These are phyloP conservation scores for Hylomyscus alleni DNA, from an alignment of 2,797 vertebrate species.

Conservation along the genomic window DNA sequence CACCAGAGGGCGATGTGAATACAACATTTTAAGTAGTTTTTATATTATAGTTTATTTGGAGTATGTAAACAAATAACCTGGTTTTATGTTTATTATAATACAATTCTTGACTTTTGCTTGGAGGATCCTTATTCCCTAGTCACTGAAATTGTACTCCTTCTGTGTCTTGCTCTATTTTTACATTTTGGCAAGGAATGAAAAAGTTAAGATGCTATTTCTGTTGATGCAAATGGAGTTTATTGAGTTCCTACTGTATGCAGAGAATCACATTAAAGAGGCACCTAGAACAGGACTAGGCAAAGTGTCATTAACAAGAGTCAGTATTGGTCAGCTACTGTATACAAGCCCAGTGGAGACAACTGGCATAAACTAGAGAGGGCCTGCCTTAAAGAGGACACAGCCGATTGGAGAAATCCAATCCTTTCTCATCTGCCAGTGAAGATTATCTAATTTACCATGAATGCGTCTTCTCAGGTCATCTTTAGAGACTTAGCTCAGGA, in stretches of 20 bases:
- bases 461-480: background rate
- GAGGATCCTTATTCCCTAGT: background rate
- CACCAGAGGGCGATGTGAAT: constrained; percentile 81
- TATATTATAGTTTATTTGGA: constrained; percentile 25
- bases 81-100: background rate
- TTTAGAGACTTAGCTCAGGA: background rate
- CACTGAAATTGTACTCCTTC: background rate
- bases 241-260: constrained; percentile 67
- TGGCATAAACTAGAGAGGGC: background rate
- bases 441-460: background rate
- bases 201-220: background rate
- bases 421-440: background rate
- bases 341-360: too few relatives aligned
- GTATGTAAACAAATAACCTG: constrained; percentile 28
- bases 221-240: constrained; percentile 52
- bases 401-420: background rate
- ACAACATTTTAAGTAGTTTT: constrained; percentile 66
- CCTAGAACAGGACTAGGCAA: background rate
- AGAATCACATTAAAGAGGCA: background rate
- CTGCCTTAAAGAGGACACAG: background rate
- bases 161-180: background rate
- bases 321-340: background rate
- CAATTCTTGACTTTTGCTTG: background rate
- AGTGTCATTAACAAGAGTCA: background rate
- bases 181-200: constrained; percentile 34